These are phyloP conservation scores for Agonopterix subpropinquella DNA, from an alignment of 2,888 invertebrate species.

Conservation along the genomic window DNA sequence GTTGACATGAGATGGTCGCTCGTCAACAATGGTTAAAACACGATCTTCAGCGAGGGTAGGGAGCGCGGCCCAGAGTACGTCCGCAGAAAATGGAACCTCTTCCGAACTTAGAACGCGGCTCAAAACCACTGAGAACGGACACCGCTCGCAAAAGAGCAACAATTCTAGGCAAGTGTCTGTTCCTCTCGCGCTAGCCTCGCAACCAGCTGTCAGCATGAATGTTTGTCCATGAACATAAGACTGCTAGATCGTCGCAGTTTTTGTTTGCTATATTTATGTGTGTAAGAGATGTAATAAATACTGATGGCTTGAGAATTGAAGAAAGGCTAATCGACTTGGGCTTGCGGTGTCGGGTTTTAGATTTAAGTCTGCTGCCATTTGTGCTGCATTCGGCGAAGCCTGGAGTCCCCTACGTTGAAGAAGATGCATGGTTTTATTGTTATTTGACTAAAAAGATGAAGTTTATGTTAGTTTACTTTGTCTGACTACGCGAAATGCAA, in stretches of 20 bases:
- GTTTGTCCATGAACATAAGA: constrained; percentile 9
- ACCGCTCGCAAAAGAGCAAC: constrained; percentile 57
- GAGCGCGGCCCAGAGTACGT: constrained; percentile 53
- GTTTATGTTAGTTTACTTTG: no score
- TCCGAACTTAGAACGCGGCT: constrained; percentile 64
- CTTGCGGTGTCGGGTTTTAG: constrained; percentile 38
- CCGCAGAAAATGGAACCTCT: constrained; percentile 61
- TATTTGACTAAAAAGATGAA: no score
- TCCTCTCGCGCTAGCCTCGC: constrained; percentile 78
- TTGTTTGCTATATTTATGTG: constrained; percentile 11
- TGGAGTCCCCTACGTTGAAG: no score
- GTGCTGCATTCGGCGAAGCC: no score
- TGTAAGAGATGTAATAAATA: background rate
- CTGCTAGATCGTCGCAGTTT: constrained; percentile 15
- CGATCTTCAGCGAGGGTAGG: constrained; percentile 73
- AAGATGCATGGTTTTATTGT: no score
- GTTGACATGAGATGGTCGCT: constrained; percentile 72
- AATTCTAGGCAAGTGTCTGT: constrained; percentile 65
- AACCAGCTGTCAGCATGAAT: constrained; percentile 74
- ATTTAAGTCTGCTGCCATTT: background rate
- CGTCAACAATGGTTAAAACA: constrained; percentile 76
- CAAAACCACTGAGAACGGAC: constrained; percentile 60
- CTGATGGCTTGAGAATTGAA: constrained; percentile 5
- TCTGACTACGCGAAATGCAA: no score
- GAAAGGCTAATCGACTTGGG: constrained; percentile 27